phyloP scores from a whole-genome alignment of 2,797 vertebrate species.

The Salarias fasciatus region DNA sequence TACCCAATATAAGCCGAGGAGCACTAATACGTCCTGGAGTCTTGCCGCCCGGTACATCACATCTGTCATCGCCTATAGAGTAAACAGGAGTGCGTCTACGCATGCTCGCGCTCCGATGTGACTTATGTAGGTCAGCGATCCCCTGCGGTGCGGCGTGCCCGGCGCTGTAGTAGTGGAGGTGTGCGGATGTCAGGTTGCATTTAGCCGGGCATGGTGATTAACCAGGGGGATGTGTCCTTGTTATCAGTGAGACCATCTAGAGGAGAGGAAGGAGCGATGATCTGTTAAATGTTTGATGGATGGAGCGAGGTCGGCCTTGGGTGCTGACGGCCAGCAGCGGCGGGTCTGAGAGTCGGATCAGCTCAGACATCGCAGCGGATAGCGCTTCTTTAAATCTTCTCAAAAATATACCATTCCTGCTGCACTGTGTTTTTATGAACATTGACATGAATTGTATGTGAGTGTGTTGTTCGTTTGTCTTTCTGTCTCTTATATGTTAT shows the following conservation, averaged over 20 bases:
- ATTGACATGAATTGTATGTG: too few relatives aligned
- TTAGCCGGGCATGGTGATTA: slow-evolving; percentile 57
- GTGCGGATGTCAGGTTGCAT: slow-evolving; percentile 69
- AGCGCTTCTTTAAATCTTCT: too few relatives aligned
- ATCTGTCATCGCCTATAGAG: slow-evolving; percentile 61
- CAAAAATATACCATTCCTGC: too few relatives aligned
- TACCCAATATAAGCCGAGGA: too few relatives aligned
- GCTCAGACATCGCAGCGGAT: too few relatives aligned
- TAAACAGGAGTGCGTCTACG: slow-evolving; percentile 27
- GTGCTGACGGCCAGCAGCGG: slow-evolving; percentile 29
- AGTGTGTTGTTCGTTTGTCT: too few relatives aligned
- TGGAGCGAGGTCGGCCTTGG: slow-evolving; percentile 35
- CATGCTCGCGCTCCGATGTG: slow-evolving; percentile 48
- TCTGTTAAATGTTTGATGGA: slow-evolving; percentile 41
- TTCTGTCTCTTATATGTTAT: too few relatives aligned
- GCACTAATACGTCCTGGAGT: slow-evolving; percentile 8
- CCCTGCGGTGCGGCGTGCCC: slow-evolving; percentile 66
- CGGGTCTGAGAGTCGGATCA: too few relatives aligned
- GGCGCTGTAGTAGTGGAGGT: slow-evolving; percentile 65
- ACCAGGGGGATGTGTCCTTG: slow-evolving; percentile 50
- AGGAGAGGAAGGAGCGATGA: slow-evolving; percentile 36
- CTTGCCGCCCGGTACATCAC: slow-evolving; percentile 35
- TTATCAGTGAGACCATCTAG: slow-evolving; percentile 43
- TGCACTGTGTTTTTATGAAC: too few relatives aligned
- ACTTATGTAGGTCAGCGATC: slow-evolving; percentile 75